Base-by-base conservation (phyloP, 2,888 invertebrate genomes). In the Synanthedon andrenaeformis region DNA sequence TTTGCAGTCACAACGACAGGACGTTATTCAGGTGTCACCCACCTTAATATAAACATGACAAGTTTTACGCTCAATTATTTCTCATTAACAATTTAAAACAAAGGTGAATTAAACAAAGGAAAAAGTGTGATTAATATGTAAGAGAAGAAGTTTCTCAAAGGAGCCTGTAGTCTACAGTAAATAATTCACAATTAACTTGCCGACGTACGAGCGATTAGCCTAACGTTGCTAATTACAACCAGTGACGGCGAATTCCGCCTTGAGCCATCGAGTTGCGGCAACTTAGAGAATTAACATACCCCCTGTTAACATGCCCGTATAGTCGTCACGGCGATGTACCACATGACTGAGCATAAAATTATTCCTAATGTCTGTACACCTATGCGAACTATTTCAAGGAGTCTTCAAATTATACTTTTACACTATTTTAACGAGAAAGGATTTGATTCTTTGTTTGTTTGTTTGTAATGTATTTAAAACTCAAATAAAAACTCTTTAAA, bases 161-260 rank as follows among this genome's bases (percentile, higher is more conserved):
- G 51, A 55, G 57, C 52, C 14, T 12, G 11, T 45, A 45, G 45
- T 45, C 45, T 35, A 57, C 59, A 58, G 59, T 59, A 62, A 64
- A 64, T 62, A 57, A 62, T 62, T 59, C 59, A 58, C 59, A 58
- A 60, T 59, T 57, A 62, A 61, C 54, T 64, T 59, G 55, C 58
- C 54, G 62, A 52, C 45, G 55, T 42, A 53, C 51, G 45, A 55
- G 54, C 54, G 57, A 57, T 57, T 57, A 57, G 54, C 55, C 42
- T 57, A 53, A 52, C 52, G 52, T 52, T 51, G 41, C 55, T 53
- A 57, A 57, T 57, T 57, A 52, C 42, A 42, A 17, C 51, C 12
- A 55, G 54, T 45, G 52, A 48, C 54, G 13, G 52, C 53, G 35
- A 45, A 55, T 56, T 57, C 51, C 55, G 53, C 51, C 51, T 53